phyloP scores from a whole-genome alignment of 1,140 invertebrate genomes.

The Diuraphis noxia region DNA sequence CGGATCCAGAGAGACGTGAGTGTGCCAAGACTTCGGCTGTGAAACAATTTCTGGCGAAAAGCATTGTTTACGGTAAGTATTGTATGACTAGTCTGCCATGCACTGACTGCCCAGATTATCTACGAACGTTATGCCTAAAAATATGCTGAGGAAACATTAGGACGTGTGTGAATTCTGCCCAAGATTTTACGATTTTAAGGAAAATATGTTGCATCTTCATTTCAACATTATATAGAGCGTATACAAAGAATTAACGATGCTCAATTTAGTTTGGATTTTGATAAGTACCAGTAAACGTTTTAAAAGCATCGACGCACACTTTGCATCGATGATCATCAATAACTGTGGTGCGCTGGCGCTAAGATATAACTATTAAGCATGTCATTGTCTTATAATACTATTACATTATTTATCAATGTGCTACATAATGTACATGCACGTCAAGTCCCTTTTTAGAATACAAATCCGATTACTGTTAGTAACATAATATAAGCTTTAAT shows the following conservation, averaged over 20 bases:
- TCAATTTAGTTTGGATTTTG: neutral
- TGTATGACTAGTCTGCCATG: neutral
- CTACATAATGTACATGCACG: no score
- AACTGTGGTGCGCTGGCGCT: no score
- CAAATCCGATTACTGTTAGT: no score
- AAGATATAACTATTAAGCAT: no score
- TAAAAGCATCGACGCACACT: no score
- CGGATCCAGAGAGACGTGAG: neutral
- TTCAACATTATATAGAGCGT: neutral
- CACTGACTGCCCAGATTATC: neutral
- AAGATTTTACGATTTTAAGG: neutral
- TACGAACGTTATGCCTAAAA: neutral
- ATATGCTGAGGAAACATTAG: neutral
- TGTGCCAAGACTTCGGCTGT: slow-evolving; percentile 13
- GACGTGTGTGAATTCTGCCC: neutral
- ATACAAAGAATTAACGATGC: neutral
- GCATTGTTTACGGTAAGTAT: slow-evolving; percentile 5
- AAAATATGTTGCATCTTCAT: neutral
- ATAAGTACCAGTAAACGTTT: no score
- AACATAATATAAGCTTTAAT: no score
- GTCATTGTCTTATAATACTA: no score
- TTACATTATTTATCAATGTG: no score
- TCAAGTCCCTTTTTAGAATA: no score
- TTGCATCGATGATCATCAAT: no score
- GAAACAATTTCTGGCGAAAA: neutral